Conservation (phyloP, 30 jellyfish, hydroid and myxozoan genomes). For the Aurelia aurita region DNA sequence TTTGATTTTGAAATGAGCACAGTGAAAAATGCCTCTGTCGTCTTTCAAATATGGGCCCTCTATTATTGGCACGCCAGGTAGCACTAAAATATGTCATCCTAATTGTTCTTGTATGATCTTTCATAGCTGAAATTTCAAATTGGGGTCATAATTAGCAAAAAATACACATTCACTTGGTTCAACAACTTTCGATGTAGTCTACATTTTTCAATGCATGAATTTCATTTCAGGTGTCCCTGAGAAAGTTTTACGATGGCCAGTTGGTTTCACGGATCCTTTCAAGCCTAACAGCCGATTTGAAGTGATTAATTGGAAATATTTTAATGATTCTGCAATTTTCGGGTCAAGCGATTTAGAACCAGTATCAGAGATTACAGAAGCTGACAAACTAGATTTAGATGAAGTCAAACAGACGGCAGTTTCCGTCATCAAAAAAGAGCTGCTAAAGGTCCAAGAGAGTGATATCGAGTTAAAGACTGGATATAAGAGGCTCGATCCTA, state of each 20-base stretch:
- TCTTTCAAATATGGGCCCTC: no score
- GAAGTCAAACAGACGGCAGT: constrained; percentile 75
- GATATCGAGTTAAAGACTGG: constrained; percentile 76
- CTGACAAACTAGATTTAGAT: constrained; percentile 68
- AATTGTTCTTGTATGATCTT: no score
- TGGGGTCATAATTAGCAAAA: no score
- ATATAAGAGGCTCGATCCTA: constrained; percentile 95
- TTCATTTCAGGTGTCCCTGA: constrained; percentile 86
- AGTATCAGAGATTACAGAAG: constrained; percentile 61
- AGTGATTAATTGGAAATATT: constrained; percentile 95
- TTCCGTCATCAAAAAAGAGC: constrained; percentile 59
- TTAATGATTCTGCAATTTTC: constrained; percentile 58
- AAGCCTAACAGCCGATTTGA: constrained; percentile 94
- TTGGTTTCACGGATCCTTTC: constrained; percentile 93
- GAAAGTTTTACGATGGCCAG: constrained; percentile 91
- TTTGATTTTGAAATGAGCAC: no score
- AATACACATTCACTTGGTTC: no score
- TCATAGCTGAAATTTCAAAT: no score
- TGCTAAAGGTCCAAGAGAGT: not conserved
- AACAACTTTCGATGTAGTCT: no score
- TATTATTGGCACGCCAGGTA: no score
- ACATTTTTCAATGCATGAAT: no score
- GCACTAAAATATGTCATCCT: no score
- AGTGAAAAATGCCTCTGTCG: no score
- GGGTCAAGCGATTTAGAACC: constrained; percentile 82